Percentiles rank a stretch among this genome's conserved stretches.
Conservation (phyloP, 1,140 invertebrate species). For the Bradysia coprophila region DNA sequence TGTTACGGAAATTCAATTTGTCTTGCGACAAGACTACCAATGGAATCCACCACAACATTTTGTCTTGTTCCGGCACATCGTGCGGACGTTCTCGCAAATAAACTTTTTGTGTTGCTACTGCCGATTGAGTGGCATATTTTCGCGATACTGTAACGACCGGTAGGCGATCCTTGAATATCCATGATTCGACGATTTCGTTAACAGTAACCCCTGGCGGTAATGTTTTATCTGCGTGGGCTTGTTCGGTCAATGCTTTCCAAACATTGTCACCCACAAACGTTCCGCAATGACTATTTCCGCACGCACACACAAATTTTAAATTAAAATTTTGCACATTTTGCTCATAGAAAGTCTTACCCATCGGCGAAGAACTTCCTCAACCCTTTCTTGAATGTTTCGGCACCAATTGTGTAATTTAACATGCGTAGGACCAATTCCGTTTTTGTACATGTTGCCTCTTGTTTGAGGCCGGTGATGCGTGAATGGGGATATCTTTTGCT, state of each 20-base stretch:
- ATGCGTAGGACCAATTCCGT: slow-evolving; percentile 83
- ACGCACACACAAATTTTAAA: not conserved
- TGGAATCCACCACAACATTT: slow-evolving; percentile 50
- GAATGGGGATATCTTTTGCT: slow-evolving; percentile 51
- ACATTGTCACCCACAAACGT: slow-evolving; percentile 65
- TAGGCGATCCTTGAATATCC: slow-evolving; percentile 62
- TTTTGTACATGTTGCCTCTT: slow-evolving; percentile 46
- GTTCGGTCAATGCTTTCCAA: slow-evolving; percentile 53
- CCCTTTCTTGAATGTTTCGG: slow-evolving; percentile 54
- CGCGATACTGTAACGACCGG: slow-evolving; percentile 57
- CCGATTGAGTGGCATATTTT: slow-evolving; percentile 41
- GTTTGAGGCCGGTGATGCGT: slow-evolving; percentile 47
- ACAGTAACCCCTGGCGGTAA: slow-evolving; percentile 36
- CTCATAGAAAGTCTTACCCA: slow-evolving; percentile 19
- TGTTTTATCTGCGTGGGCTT: slow-evolving; percentile 35
- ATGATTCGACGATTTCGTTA: slow-evolving; percentile 50
- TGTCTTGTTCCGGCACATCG: slow-evolving; percentile 37
- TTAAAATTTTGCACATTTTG: not conserved
- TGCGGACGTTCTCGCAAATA: slow-evolving; percentile 46
- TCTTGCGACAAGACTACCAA: slow-evolving; percentile 34
- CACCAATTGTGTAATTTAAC: slow-evolving; percentile 74
- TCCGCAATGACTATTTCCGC: slow-evolving; percentile 36
- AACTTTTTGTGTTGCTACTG: slow-evolving; percentile 45
- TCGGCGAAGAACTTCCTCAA: slow-evolving; percentile 47
- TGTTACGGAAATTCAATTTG: slow-evolving; percentile 32